Evolutionary conservation across 1,140 invertebrate genomes (phyloP).

Genomic region (Tachypleus tridentatus): DNA sequence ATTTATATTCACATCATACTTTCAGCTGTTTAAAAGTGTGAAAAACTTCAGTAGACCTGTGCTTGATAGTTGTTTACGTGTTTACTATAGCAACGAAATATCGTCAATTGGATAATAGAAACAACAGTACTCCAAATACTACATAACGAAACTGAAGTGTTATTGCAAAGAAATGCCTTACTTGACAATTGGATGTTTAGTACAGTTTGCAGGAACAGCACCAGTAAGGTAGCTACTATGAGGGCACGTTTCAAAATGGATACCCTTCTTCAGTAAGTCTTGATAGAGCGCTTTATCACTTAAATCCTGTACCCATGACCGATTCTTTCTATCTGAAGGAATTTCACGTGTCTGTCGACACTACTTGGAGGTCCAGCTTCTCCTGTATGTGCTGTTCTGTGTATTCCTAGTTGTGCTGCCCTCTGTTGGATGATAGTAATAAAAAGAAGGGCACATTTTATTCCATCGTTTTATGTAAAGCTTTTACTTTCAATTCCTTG

Average conservation of each 20-base stretch:
- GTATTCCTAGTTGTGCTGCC: slow-evolving; percentile 37
- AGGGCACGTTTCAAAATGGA: slow-evolving; percentile 47
- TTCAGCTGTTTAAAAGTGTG: no score
- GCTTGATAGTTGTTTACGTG: no score
- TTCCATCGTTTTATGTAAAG: no score
- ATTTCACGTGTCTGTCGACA: slow-evolving; percentile 39
- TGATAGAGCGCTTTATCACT: slow-evolving; percentile 40
- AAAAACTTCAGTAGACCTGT: no score
- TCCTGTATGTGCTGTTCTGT: slow-evolving; percentile 47
- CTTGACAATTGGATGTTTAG: slow-evolving; percentile 34
- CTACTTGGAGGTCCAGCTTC: slow-evolving; percentile 39
- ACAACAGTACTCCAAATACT: no score
- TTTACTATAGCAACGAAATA: no score
- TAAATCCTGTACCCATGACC: slow-evolving; percentile 47
- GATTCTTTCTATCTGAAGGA: slow-evolving; percentile 42
- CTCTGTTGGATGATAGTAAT: slow-evolving; percentile 16
- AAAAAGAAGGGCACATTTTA: no score
- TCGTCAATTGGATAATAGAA: no score
- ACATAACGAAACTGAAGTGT: no score
- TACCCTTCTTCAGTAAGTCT: slow-evolving; percentile 23
- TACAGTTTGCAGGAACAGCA: slow-evolving; percentile 29
- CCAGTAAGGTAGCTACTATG: slow-evolving; percentile 45
- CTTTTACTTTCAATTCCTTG: no score
- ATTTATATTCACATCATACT: no score
- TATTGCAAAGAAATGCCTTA: slow-evolving; percentile 11